These are phyloP conservation scores for Cybosia mesomella DNA, from an alignment of 2,888 invertebrate genomes.

Conservation along the genomic window DNA sequence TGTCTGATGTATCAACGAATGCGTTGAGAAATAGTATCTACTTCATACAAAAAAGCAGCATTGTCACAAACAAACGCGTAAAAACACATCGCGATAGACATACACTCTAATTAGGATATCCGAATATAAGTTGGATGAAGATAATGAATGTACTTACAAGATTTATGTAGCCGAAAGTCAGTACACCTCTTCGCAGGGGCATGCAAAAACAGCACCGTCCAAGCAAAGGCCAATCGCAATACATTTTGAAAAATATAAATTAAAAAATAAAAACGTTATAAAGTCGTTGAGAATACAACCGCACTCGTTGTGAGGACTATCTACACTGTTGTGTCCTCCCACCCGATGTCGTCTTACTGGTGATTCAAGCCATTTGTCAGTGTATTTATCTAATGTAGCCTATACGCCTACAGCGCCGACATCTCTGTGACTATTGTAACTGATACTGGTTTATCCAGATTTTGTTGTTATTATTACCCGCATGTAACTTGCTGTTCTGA, in stretches of 20 bases:
- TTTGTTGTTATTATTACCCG: not conserved
- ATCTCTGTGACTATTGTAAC: constrained; percentile 5
- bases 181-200: constrained; percentile 71
- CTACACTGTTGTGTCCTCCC: constrained; percentile 3
- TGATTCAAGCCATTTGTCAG: constrained; percentile 44
- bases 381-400: constrained; percentile 36
- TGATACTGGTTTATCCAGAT: constrained; percentile 10
- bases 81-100: constrained; percentile 1
- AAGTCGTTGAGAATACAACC: constrained; percentile 9
- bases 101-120: constrained; percentile 22
- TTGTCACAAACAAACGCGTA: not conserved
- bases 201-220: constrained; percentile 76
- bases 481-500: not conserved
- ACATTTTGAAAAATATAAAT: constrained; percentile 58
- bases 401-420: constrained; percentile 49
- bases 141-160: constrained; percentile 65
- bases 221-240: constrained; percentile 68
- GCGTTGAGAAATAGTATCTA: not conserved
- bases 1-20: no score
- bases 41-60: not conserved
- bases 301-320: constrained; percentile 1
- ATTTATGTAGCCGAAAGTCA: constrained; percentile 72
- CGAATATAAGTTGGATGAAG: constrained; percentile 8
- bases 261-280: not conserved
- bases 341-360: constrained; percentile 33